Conservation (phyloP, 1,140 invertebrate species). For the Euborellia annulipes region DNA sequence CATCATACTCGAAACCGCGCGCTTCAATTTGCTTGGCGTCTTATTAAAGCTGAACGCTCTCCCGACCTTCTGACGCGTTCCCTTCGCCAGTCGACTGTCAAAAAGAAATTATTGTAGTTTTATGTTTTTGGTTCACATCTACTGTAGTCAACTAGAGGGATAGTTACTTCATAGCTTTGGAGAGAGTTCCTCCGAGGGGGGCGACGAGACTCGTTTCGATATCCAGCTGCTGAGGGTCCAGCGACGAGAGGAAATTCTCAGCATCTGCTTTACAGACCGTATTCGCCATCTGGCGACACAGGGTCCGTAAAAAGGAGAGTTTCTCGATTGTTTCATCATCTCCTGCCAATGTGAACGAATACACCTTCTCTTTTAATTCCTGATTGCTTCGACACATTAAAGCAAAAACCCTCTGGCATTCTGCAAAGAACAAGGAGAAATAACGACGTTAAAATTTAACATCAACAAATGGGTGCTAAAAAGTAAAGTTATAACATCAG, state of each 20-base stretch:
- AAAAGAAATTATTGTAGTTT: slow-evolving; percentile 9
- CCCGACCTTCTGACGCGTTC: slow-evolving; percentile 75
- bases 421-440: slow-evolving; percentile 37
- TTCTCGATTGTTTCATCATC: slow-evolving; percentile 70
- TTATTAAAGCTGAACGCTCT: slow-evolving; percentile 88
- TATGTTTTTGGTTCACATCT: too few relatives aligned
- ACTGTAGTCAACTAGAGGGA: too few relatives aligned
- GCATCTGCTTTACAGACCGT: slow-evolving; percentile 68
- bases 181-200: slow-evolving; percentile 50
- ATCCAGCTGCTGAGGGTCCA: slow-evolving; percentile 64
- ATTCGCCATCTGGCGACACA: slow-evolving; percentile 79
- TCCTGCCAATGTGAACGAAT: slow-evolving; percentile 68
- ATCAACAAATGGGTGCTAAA: too few relatives aligned
- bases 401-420: slow-evolving; percentile 78
- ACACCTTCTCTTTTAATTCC: slow-evolving; percentile 73
- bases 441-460: too few relatives aligned
- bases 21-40: slow-evolving; percentile 81
- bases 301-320: slow-evolving; percentile 53
- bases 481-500: too few relatives aligned
- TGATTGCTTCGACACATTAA: slow-evolving; percentile 66
- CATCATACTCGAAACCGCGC: slow-evolving; percentile 89
- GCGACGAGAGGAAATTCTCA: slow-evolving; percentile 54
- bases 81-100: slow-evolving; percentile 51
- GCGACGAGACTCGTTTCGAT: slow-evolving; percentile 71
- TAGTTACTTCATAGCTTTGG: slow-evolving; percentile 63